Evolutionary conservation across 2,888 invertebrate species (phyloP), one percentile per base, ranked within the genome.

Genomic region (Sturmia bella): DNA sequence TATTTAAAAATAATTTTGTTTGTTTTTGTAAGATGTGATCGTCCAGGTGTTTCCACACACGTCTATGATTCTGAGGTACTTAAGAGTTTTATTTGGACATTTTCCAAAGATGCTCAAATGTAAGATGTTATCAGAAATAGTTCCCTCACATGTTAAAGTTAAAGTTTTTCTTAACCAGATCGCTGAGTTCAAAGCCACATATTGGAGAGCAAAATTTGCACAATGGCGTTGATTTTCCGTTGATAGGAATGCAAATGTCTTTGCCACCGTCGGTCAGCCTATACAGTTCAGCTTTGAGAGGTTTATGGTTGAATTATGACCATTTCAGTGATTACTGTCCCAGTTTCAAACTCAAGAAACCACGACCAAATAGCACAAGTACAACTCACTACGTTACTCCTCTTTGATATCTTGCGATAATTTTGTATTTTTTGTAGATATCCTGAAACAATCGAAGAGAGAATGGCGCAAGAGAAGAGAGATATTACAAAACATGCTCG

Each of bases 281-380:
- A 7, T 90, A 90, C 59, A 90, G 89, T 50, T 89, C 91, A 24
- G 92, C 92, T 0, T 85, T 93, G 24, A 88, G 93, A 21, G 91
- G 90, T 1, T 88, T 93, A 81, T 92, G 92, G 89, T 84, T 92
- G 4, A 92, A 89, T 79, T 93, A 92, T 84, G 92, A 93, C 85
- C 93, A 93, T 85, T 89, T 92, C 50, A 93, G 92, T 83, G 92
- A 93, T 84, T 90, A 91, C 37, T 91, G 92, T 83, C 85, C 85
- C 15, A 91, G 89, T 77, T 91, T 85, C 70, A 83, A 84, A 50
- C 83, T 90, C 3, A 88, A 87, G 13, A 87, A 85, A 66, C 84
- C 86, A 2, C 85, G 86, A 21, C 86, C 86, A 0, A 84, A 85
- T 6, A 85, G 87, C 72, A 86, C 87, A 32, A 89, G 90, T 90